Evolutionary conservation across 2,113 vertebrate species (phyloP).

Genomic region (Cygnus buccinator): DNA sequence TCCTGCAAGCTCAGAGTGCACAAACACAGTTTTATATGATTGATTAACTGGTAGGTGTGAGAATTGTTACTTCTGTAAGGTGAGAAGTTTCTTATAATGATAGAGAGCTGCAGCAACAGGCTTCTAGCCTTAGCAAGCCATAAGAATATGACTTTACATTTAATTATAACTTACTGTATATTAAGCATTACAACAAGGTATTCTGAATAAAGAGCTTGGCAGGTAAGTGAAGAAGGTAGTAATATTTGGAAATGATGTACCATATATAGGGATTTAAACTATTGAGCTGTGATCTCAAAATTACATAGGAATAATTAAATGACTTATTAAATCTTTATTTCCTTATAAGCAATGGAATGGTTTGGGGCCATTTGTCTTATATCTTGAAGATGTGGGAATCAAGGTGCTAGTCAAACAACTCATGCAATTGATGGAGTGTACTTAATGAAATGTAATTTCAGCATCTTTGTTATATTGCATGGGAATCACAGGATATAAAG

Average conservation of each 20-base stretch:
- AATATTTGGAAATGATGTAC: background rate
- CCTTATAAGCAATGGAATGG: background rate
- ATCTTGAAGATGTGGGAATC: background rate
- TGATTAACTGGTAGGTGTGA: background rate
- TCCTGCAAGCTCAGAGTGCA: background rate
- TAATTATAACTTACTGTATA: background rate
- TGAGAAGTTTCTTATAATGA: background rate
- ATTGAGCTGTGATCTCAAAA: background rate
- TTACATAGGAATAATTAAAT: background rate
- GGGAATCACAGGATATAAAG: background rate
- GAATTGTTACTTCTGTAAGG: background rate
- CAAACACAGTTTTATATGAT: background rate
- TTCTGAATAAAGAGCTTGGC: background rate
- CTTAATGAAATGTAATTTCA: background rate
- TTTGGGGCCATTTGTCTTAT: background rate
- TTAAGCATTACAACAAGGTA: background rate
- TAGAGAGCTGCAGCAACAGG: background rate
- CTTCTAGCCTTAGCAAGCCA: background rate
- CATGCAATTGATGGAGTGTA: background rate
- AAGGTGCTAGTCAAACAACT: background rate
- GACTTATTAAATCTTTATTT: background rate
- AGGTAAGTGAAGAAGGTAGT: background rate
- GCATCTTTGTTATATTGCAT: background rate
- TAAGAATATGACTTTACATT: background rate
- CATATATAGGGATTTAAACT: background rate